Evolutionary conservation across 37 sponge, comb jelly and placozoan genomes (phyloP).

Genomic region (Bolinopsis microptera): DNA sequence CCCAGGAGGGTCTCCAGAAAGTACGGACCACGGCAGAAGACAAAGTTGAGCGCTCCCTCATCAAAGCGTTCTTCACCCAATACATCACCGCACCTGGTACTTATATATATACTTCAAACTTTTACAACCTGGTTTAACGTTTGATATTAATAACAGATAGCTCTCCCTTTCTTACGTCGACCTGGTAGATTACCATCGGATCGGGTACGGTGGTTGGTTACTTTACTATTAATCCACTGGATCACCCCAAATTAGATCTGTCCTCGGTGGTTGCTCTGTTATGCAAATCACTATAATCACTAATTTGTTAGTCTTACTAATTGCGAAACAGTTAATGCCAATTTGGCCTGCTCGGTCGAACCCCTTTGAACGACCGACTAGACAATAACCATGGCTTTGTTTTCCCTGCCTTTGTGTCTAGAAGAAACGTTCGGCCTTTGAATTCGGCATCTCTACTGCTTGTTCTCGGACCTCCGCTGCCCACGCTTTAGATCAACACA

Average conservation of each 20-base stretch:
- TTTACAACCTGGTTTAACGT: neutral
- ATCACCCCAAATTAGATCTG: too few species aligned
- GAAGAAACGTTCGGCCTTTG: neutral
- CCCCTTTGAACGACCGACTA: constrained; percentile 52
- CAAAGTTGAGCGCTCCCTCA: constrained; percentile 61
- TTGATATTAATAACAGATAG: neutral
- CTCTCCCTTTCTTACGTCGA: neutral
- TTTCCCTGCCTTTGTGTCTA: constrained; percentile 23
- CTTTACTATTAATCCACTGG: neutral
- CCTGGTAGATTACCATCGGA: too few species aligned
- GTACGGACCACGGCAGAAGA: constrained; percentile 34
- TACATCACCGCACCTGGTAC: constrained; percentile 59
- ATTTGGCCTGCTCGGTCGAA: neutral
- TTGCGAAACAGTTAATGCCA: constrained; percentile 64
- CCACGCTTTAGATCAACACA: neutral
- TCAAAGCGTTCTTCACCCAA: constrained; percentile 61
- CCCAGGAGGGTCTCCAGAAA: constrained; percentile 62
- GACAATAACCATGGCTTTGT: neutral
- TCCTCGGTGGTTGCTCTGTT: neutral
- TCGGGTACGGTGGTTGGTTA: neutral
- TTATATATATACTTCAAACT: neutral
- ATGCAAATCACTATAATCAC: constrained; percentile 31
- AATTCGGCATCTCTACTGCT: constrained; percentile 28
- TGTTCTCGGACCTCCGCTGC: neutral
- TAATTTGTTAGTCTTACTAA: constrained; percentile 43